These are phyloP conservation scores for Volucella inanis DNA, from an alignment of 2,888 invertebrate genomes.

Conservation along the genomic window DNA sequence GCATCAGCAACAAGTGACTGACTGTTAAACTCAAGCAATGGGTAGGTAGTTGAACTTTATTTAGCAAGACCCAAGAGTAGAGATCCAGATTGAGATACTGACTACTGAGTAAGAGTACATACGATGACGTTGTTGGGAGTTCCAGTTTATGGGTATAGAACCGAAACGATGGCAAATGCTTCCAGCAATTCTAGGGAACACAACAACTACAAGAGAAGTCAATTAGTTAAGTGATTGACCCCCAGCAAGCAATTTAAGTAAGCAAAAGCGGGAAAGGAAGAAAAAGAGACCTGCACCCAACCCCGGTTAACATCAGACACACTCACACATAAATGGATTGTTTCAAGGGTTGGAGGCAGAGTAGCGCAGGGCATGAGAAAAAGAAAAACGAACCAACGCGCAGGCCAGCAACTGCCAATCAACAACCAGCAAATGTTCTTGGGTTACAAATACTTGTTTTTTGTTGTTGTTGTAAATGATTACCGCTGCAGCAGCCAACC, in stretches of 20 bases:
- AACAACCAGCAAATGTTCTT: conserved; percentile 13
- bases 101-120: background rate
- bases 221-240: conserved; percentile 75
- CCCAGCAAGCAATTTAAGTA: conserved; percentile 41
- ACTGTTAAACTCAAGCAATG: conserved; percentile 16
- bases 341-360: background rate
- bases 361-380: background rate
- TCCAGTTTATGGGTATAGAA: conserved; percentile 40
- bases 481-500: conserved; percentile 41
- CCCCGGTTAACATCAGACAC: background rate
- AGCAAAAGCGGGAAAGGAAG: conserved; percentile 2
- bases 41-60: conserved; percentile 69
- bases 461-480: background rate
- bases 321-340: background rate
- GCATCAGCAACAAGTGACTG: conserved; percentile 42
- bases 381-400: background rate
- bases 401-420: background rate
- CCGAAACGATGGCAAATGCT: background rate
- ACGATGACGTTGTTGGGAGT: conserved; percentile 41
- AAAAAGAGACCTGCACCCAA: conserved; percentile 22
- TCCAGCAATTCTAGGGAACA: conserved; percentile 17
- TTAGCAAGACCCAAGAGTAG: conserved; percentile 44
- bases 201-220: conserved; percentile 69
- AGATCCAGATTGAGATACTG: background rate
- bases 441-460: conserved; percentile 16